These are phyloP conservation scores for Morelia viridis DNA, from an alignment of 2,797 vertebrate genomes.

Conservation along the genomic window DNA sequence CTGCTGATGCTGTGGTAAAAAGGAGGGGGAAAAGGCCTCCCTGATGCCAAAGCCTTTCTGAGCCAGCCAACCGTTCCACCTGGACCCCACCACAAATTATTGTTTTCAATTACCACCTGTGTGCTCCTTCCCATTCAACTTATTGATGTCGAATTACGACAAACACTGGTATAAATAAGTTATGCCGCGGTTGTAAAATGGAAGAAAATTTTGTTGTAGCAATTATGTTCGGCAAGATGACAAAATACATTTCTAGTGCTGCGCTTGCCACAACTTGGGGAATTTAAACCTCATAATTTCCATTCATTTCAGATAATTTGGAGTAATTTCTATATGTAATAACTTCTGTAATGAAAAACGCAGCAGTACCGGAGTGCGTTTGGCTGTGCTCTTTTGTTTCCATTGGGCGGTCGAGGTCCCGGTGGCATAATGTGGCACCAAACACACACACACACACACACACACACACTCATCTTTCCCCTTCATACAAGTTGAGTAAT, in stretches of 20 bases:
- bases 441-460: constrained; percentile 74
- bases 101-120: constrained; percentile 84
- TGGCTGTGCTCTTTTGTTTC: constrained; percentile 72
- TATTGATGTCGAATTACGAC: constrained; percentile 84
- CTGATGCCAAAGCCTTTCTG: constrained; percentile 59
- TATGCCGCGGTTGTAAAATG: constrained; percentile 81
- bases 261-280: constrained; percentile 82
- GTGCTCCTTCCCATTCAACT: constrained; percentile 81
- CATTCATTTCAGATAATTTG: constrained; percentile 88
- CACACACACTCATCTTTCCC: constrained; percentile 82
- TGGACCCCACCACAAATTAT: constrained; percentile 79
- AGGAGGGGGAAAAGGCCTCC: constrained; percentile 34
- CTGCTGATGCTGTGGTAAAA: constrained; percentile 29
- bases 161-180: constrained; percentile 82
- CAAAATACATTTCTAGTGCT: constrained; percentile 84
- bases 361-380: constrained; percentile 83
- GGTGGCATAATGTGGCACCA: constrained; percentile 79
- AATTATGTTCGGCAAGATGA: constrained; percentile 86
- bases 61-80: constrained; percentile 76
- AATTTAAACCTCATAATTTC: constrained; percentile 87
- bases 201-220: constrained; percentile 84
- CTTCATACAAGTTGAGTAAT: constrained; percentile 83
- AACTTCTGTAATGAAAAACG: constrained; percentile 85
- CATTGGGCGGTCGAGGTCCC: constrained; percentile 19
- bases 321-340: constrained; percentile 83